Evolutionary conservation across 2,113 vertebrate genomes (phyloP).

Genomic region (Bagarius yarrelli): DNA sequence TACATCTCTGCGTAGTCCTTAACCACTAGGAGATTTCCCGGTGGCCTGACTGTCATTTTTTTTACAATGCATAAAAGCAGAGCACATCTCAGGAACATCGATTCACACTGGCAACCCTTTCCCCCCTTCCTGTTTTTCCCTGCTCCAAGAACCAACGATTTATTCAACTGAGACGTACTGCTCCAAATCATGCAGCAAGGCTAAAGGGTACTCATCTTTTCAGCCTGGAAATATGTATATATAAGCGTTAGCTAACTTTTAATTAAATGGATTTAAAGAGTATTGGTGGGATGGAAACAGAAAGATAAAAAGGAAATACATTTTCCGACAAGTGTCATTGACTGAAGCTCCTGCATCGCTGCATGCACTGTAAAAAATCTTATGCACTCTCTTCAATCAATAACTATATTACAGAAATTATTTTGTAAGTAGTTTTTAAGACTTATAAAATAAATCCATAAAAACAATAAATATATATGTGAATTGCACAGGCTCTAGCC

Average conservation of each 20-base stretch:
- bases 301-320: not conserved
- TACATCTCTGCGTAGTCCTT: conserved; percentile 3
- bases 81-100: not conserved
- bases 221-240: not conserved
- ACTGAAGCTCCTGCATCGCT: not conserved
- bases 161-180: not conserved
- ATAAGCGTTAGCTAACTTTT: not conserved
- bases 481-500: too few relatives aligned
- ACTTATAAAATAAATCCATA: too few relatives aligned
- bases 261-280: conserved; percentile 7
- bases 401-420: too few relatives aligned
- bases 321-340: not conserved
- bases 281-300: not conserved
- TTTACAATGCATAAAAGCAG: conserved; percentile 1
- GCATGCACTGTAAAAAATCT: not conserved
- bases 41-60: conserved; percentile 8
- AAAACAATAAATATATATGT: too few relatives aligned
- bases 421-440: too few relatives aligned
- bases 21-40: not conserved
- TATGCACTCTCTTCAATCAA: too few relatives aligned
- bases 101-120: not conserved
- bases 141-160: not conserved
- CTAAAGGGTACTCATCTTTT: conserved; percentile 3
- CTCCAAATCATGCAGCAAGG: not conserved
- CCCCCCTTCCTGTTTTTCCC: not conserved